Percentiles rank a stretch among this genome's conserved stretches.
Conservation (phyloP, 2,888 invertebrate species). For the Zelleria hepariella region DNA sequence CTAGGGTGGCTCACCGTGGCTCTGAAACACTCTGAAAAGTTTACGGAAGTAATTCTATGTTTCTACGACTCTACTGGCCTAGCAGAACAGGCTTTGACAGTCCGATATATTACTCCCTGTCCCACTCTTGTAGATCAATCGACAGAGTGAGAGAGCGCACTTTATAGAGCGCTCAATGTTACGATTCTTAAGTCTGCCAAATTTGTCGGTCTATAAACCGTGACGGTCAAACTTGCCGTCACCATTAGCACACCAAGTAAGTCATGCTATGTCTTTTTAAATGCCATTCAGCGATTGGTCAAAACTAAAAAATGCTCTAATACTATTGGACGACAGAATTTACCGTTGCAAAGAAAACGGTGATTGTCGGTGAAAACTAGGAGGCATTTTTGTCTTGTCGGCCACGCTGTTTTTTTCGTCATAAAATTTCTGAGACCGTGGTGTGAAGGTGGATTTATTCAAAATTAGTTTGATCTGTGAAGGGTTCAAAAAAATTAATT, state of each 20-base stretch:
- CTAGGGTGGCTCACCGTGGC: no score
- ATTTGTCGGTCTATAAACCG: conserved; percentile 23
- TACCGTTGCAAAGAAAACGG: conserved; percentile 29
- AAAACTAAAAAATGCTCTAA: neutral
- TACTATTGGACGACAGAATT: conserved; percentile 1
- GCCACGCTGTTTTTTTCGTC: conserved; percentile 50
- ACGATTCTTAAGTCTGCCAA: no score
- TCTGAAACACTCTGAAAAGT: no score
- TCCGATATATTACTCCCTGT: no score
- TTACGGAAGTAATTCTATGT: no score
- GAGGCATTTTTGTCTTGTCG: conserved; percentile 42
- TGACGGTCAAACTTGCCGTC: conserved; percentile 41
- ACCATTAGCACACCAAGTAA: conserved; percentile 30
- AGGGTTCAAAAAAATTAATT: conserved; percentile 40
- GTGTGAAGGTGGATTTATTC: conserved; percentile 36
- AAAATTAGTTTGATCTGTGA: conserved; percentile 35
- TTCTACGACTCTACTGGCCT: no score
- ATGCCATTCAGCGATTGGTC: conserved; percentile 8
- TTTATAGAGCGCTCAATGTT: no score
- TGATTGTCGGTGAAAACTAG: conserved; percentile 44
- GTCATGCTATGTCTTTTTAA: conserved; percentile 29
- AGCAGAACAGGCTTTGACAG: no score
- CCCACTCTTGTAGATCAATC: no score
- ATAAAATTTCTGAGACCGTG: conserved; percentile 50
- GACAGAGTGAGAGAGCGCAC: no score